Conservation (phyloP, 2,888 invertebrate species). For the Macrophya annulata region DNA sequence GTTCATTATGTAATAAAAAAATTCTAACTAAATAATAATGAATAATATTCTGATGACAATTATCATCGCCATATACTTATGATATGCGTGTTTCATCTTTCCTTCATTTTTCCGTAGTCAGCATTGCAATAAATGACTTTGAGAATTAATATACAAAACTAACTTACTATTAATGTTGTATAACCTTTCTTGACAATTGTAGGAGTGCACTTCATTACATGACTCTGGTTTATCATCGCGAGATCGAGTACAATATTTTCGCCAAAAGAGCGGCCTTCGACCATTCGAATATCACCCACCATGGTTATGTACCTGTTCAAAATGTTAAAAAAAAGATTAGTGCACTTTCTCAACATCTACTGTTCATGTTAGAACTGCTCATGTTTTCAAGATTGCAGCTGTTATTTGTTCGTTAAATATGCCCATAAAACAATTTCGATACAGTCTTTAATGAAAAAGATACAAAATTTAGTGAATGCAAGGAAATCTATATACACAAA, state of each 20-base stretch:
- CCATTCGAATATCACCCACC: conserved; percentile 77
- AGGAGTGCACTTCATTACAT: conserved; percentile 77
- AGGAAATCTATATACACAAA: no score
- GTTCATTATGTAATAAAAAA: no score
- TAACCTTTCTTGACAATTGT: conserved; percentile 77
- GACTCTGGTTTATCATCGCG: conserved; percentile 70
- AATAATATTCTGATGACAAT: no score
- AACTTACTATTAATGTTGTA: conserved; percentile 80
- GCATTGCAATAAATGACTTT: no score
- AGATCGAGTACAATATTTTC: conserved; percentile 77
- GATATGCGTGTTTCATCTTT: no score
- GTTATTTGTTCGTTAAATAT: not conserved
- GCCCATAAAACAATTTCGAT: no score
- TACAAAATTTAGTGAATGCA: no score
- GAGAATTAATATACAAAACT: not conserved
- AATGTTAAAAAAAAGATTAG: not conserved
- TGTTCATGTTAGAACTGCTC: not conserved
- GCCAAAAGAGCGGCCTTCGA: conserved; percentile 75
- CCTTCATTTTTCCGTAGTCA: no score
- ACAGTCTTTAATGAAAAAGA: no score
- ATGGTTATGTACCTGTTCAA: conserved; percentile 75
- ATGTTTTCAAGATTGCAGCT: no score
- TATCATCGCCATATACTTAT: no score
- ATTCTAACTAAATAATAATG: no score
- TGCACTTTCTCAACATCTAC: not conserved